Evolutionary conservation across 2,888 invertebrate genomes (phyloP).

Genomic region (Halocaridina rubra): DNA sequence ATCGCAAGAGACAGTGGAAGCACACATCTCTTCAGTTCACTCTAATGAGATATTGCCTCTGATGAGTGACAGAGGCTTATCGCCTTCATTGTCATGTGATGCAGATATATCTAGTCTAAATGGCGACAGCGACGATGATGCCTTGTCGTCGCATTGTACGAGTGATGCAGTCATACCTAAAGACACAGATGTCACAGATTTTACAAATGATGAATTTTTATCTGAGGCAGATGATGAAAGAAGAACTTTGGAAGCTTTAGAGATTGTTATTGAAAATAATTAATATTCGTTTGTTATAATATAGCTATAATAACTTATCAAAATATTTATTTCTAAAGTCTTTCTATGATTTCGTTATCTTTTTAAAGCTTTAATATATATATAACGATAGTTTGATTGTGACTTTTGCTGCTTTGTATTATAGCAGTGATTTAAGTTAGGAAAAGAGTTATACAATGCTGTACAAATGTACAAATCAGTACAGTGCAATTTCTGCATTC

Average conservation of each 20-base stretch:
- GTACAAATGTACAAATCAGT: too few species aligned
- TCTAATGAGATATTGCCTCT: conserved; percentile 14
- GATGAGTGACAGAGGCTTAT: conserved; percentile 2
- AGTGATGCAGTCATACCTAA: conserved; percentile 53
- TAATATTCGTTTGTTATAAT: too few species aligned
- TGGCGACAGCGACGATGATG: conserved; percentile 40
- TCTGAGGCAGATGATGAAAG: conserved; percentile 51
- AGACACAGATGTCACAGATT: conserved; percentile 52
- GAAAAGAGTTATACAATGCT: too few species aligned
- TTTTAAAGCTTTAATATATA: too few species aligned
- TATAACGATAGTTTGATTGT: too few species aligned
- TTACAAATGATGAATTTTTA: conserved; percentile 49
- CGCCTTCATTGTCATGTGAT: conserved; percentile 58
- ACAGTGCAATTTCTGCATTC: too few species aligned
- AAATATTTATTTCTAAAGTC: too few species aligned
- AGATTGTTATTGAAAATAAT: not conserved
- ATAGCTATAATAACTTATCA: too few species aligned
- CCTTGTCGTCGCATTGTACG: conserved; percentile 36
- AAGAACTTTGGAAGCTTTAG: not conserved
- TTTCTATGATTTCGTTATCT: too few species aligned
- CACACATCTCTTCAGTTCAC: not conserved
- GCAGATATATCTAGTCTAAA: conserved; percentile 53
- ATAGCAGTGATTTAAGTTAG: too few species aligned
- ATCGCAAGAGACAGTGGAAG: not conserved
- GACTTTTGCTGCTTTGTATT: too few species aligned